A percentile compares a stretch with the other conserved stretches of the same genome.
Conservation (phyloP, 2,797 vertebrate species). For the Scleropages formosus region DNA sequence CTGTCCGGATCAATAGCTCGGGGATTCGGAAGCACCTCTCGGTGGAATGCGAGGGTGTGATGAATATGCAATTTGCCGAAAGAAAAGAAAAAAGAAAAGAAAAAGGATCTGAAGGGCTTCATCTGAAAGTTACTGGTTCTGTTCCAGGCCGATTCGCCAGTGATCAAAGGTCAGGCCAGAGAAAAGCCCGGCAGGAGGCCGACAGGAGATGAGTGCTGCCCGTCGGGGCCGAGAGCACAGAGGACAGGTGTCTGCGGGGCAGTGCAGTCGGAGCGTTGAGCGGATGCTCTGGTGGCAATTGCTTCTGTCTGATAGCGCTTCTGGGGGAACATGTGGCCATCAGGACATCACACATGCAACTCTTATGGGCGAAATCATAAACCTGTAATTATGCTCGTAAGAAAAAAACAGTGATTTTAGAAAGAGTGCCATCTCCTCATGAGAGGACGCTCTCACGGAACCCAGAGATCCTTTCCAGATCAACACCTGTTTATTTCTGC, state of each 20-base stretch:
- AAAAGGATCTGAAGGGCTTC: conserved; percentile 68
- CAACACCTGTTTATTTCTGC: too few species aligned
- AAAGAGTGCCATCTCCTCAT: too few species aligned
- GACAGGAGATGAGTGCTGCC: conserved; percentile 65
- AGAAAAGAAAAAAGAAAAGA: conserved; percentile 22
- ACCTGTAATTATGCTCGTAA: too few species aligned
- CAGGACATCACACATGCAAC: not conserved
- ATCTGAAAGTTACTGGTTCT: conserved; percentile 73
- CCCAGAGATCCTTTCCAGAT: too few species aligned
- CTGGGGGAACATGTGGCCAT: not conserved
- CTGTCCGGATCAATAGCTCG: not conserved
- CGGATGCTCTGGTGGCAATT: not conserved
- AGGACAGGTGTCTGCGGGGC: conserved; percentile 35
- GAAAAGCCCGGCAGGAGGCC: conserved; percentile 67
- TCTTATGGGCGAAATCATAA: too few species aligned
- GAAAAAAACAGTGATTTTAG: too few species aligned
- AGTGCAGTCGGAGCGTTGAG: not conserved
- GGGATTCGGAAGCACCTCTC: not conserved
- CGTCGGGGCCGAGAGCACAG: conserved; percentile 45
- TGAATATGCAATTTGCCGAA: conserved; percentile 55
- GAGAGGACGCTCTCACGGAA: too few species aligned
- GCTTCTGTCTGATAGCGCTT: conserved; percentile 3
- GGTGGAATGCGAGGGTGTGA: not conserved
- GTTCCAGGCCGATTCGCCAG: conserved; percentile 69
- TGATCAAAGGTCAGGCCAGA: conserved; percentile 73